Conservation (phyloP, 2,797 vertebrate genomes). For the Chloroceryle inda region DNA sequence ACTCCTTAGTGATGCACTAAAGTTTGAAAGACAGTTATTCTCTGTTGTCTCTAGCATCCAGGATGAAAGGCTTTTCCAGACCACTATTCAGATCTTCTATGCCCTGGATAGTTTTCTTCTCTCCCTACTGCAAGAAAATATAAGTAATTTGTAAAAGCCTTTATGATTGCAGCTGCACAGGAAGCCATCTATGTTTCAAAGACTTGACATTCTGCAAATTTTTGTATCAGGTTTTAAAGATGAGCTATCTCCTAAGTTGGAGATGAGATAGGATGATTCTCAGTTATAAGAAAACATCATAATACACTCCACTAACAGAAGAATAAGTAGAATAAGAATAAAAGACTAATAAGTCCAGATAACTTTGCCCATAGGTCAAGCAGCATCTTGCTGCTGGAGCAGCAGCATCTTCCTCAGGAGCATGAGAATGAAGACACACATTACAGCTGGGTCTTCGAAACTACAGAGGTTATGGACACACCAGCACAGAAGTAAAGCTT, state of each 20-base stretch:
- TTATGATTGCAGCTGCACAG: rapidly evolving
- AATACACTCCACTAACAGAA: neutral
- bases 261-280: neutral
- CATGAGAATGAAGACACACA: neutral
- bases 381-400: neutral
- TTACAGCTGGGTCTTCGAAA: neutral
- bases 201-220: neutral
- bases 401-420: neutral
- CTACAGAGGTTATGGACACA: neutral
- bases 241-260: neutral
- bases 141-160: neutral
- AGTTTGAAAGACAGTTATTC: neutral
- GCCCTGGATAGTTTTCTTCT: neutral
- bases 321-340: neutral
- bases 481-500: neutral
- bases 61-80: neutral
- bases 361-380: neutral
- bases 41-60: neutral
- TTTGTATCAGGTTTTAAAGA: neutral
- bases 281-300: neutral
- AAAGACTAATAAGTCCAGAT: neutral
- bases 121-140: neutral
- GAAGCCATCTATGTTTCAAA: neutral
- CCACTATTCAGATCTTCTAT: neutral
- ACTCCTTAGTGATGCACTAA: neutral